Evolutionary conservation across 1,140 invertebrate species (phyloP).

Genomic region (Pissodes strobi): DNA sequence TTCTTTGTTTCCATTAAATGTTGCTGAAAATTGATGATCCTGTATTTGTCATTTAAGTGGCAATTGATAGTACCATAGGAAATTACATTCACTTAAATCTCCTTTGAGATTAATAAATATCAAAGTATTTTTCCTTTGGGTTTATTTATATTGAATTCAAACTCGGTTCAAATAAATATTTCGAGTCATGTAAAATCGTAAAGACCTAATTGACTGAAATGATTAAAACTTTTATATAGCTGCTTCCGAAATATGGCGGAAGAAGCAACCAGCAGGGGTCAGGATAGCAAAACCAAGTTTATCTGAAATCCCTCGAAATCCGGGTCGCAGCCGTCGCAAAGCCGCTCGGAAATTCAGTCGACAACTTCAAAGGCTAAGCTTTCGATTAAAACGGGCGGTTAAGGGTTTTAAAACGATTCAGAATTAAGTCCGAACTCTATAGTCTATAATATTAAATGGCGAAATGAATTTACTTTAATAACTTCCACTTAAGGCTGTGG

Average conservation of each 20-base stretch:
- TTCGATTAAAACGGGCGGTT: constrained; percentile 33
- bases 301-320: constrained; percentile 32
- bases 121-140: no score
- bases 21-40: no score
- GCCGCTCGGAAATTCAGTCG: constrained; percentile 35
- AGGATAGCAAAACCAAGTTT: constrained; percentile 32
- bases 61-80: no score
- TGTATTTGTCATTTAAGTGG: no score
- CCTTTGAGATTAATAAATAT: no score
- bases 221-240: constrained; percentile 20
- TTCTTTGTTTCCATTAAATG: no score
- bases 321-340: constrained; percentile 34
- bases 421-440: constrained; percentile 25
- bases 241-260: constrained; percentile 10
- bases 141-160: no score
- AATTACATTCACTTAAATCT: no score
- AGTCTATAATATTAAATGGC: constrained; percentile 10
- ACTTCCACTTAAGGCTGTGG: neutral
- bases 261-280: constrained; percentile 21
- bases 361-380: constrained; percentile 32
- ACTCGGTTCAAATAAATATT: no score
- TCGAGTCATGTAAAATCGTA: no score
- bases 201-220: constrained; percentile 8
- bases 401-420: constrained; percentile 36
- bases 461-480: constrained; percentile 7